phyloP scores from a whole-genome alignment of 2,888 invertebrate species.

The Masnerella sp. region DNA sequence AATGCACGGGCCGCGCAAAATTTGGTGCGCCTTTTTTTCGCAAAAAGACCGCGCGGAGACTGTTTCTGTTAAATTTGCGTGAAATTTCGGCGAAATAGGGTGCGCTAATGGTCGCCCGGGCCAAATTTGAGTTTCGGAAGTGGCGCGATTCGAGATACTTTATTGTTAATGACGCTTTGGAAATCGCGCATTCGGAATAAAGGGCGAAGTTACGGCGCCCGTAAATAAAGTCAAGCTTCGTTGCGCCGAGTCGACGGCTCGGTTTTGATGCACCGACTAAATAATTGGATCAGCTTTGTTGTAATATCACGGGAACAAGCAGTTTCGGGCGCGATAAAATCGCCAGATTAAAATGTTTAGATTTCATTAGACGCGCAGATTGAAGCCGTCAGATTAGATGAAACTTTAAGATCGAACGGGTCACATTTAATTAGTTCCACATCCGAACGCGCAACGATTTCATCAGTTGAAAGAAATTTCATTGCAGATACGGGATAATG shows the following conservation, averaged over 20 bases:
- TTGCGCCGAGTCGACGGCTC: constrained; percentile 1
- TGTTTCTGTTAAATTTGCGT: constrained; percentile 46
- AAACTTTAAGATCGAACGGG: constrained; percentile 41
- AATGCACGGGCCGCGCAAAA: constrained; percentile 23
- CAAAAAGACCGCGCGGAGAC: not conserved
- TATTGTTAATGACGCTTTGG: constrained; percentile 28
- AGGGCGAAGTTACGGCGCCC: constrained; percentile 19
- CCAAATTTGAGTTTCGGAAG: no score
- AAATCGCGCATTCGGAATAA: constrained; percentile 17
- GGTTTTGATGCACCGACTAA: constrained; percentile 30
- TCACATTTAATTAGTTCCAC: constrained; percentile 50
- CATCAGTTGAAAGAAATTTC: constrained; percentile 41
- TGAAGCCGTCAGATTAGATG: constrained; percentile 42
- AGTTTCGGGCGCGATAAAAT: constrained; percentile 28
- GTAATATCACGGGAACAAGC: constrained; percentile 25
- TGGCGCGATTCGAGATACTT: constrained; percentile 25
- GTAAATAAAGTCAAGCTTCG: constrained; percentile 26
- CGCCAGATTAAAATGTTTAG: constrained; percentile 48
- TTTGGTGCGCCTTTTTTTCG: constrained; percentile 27
- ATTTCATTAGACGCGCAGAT: constrained; percentile 42
- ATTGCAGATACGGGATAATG: constrained; percentile 27
- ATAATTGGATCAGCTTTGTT: constrained; percentile 29
- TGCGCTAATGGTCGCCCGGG: constrained; percentile 28
- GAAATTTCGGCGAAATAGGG: constrained; percentile 38
- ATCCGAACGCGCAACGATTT: constrained; percentile 24